These are phyloP conservation scores for Pogoniulus pusillus DNA, from an alignment of 2,797 vertebrate species.

Conservation along the genomic window DNA sequence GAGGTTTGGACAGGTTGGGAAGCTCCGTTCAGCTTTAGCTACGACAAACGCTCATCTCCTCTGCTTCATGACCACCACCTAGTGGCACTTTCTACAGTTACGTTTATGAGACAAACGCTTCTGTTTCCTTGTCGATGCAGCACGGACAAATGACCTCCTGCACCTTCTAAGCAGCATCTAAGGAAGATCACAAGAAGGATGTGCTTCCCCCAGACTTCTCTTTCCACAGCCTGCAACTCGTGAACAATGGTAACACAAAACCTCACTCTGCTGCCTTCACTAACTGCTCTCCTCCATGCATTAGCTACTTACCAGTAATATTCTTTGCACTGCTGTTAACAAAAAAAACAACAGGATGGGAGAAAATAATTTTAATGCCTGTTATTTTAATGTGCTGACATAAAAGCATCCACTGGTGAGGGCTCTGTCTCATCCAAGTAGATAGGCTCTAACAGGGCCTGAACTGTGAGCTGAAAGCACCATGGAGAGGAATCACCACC, in stretches of 20 bases:
- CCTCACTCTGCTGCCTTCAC: not conserved
- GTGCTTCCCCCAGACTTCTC: not conserved
- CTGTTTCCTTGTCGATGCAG: not conserved
- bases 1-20: not conserved
- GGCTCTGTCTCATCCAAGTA: not conserved
- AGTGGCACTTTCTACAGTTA: not conserved
- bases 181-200: not conserved
- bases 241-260: not conserved
- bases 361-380: not conserved
- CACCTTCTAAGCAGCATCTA: not conserved
- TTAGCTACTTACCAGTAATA: not conserved
- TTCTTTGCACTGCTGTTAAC: not conserved
- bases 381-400: not conserved
- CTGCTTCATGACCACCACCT: not conserved
- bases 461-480: not conserved
- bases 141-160: not conserved
- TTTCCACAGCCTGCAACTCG: not conserved
- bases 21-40: not conserved
- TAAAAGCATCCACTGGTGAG: not conserved
- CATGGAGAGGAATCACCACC: not conserved
- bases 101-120: not conserved
- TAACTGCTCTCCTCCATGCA: not conserved
- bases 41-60: not conserved
- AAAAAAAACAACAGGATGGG: not conserved
- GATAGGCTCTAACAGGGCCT: not conserved